Evolutionary conservation across 2,888 invertebrate species (phyloP), one percentile per base, ranked within the genome.

Genomic region (Oegoconia quadripuncta): DNA sequence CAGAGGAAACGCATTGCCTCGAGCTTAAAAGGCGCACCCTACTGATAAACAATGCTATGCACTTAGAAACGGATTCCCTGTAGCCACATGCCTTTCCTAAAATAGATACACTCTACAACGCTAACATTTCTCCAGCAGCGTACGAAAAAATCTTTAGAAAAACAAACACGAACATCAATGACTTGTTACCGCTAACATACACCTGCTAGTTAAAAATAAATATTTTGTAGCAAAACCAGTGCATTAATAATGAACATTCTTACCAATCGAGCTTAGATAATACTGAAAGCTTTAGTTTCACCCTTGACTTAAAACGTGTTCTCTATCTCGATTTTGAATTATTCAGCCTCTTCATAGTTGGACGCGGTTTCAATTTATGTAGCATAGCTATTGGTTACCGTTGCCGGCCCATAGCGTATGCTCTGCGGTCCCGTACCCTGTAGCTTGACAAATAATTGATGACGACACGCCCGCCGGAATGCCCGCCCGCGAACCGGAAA

Each of bases 31-130:
- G 33, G 56, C 67, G 64, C 70, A 73, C 72, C 78, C 75, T 70
- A 70, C 64, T 59, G 61, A 77, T 83, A 79, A 79, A 83, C 76
- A 78, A 70, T 70, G 69, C 66, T 59, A 55, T 67, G 74, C 73
- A 78, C 77, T 79, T 74, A 72, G 61, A 71, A 56, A 66, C 65
- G 62, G 61, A 65, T 62, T 66, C 61, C 58, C 51, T 55, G 58
- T 63, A 64, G 52, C 64, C 60, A 66, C 66, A 71, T 71, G 66
- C 71, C 66, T 59, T 59, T 71, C 77, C 66, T 45, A 67, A 86
- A 82, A 83, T 84, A 86, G 70, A 41, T 57, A 52, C 52, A 46
- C 51, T 42, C 47, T 41, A 59, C 55, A 55, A 46, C 53, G 44
- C 47, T 46, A 56, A 52, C 55, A 59, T 64, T 64, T 54, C 55